Evolutionary conservation across 2,797 vertebrate species (phyloP), one percentile per base, ranked within the genome.

Genomic region (Coregonus suidteri): DNA sequence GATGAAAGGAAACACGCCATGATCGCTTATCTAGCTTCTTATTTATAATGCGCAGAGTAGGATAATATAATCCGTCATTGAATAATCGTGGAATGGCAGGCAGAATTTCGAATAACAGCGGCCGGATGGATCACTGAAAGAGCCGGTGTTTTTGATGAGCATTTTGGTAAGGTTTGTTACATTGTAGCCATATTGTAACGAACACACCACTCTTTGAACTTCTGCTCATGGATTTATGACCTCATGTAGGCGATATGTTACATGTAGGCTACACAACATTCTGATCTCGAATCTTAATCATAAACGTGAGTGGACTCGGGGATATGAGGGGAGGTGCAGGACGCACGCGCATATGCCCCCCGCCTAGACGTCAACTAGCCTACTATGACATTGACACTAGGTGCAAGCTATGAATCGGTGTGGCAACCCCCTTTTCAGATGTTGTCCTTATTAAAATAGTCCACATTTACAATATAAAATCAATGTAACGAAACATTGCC

Each of bases 91-190:
- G 71, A 79, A 91, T 90, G 90, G 82, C 75, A 79, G 75, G 69
- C 85, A n/a, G 82, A 75, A 75, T 76, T 75, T 20, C 78, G 30
- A 79, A 66, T 66, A 79, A 20, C 71, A 3, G 76, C 66, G 69
- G 67, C 82, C 56, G 81, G 81, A 86, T 71, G 9, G 84, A 88
- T 73, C 75, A 77, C 16, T 75, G 47, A 71, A 69, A 74, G 85
- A 75, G 86, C 77, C 84, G 31, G 80, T 59, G 77, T 80, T 79
- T 85, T 79, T 79, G 73, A 91, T 91, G 90, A 88, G 78, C 88
- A 79, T 85, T 20, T 81, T 16, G 88, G 89, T 91, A 89, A 91
- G 87, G 62, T 75, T 84, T 68, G 35, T 30, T 65, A 66, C 47
- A 14, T 56, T 16, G 16, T n/a, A 77, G 16, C 41, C 13, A 16